Evolutionary conservation across 2,113 vertebrate species (phyloP).

Genomic region (Microcebus ravelobensis): DNA sequence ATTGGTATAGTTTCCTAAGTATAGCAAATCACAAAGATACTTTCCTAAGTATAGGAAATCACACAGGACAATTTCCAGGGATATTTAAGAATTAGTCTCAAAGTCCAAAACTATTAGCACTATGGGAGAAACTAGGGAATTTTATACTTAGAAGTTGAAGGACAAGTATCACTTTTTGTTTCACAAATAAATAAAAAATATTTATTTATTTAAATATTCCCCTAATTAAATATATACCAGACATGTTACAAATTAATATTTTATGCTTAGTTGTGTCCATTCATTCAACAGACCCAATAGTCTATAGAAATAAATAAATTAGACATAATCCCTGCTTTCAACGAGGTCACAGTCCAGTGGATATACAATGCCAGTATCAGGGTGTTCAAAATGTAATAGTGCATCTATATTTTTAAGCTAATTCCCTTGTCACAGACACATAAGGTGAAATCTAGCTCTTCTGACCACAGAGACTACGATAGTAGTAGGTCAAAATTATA

Average conservation of each 20-base stretch:
- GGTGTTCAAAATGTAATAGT: background rate
- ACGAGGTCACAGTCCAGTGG: background rate
- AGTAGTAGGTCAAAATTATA: background rate
- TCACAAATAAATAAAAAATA: background rate
- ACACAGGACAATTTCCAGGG: background rate
- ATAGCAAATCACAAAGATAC: background rate
- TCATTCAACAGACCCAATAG: background rate
- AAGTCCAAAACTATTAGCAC: background rate
- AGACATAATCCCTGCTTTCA: background rate
- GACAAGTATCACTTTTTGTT: background rate
- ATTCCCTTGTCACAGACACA: background rate
- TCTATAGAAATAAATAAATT: background rate
- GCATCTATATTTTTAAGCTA: background rate
- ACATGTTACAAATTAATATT: background rate
- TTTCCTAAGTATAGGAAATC: background rate
- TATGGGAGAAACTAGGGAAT: background rate
- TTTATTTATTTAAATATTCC: background rate
- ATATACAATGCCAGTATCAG: background rate
- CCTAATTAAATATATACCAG: background rate
- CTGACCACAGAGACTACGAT: background rate
- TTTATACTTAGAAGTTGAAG: background rate
- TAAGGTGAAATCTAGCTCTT: background rate
- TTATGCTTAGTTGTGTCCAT: background rate
- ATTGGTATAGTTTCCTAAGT: background rate
- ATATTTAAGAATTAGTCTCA: background rate